Evolutionary conservation across 2,888 invertebrate genomes (phyloP), one percentile per base, ranked within the genome.

Genomic region (Cephus rjabovi): DNA sequence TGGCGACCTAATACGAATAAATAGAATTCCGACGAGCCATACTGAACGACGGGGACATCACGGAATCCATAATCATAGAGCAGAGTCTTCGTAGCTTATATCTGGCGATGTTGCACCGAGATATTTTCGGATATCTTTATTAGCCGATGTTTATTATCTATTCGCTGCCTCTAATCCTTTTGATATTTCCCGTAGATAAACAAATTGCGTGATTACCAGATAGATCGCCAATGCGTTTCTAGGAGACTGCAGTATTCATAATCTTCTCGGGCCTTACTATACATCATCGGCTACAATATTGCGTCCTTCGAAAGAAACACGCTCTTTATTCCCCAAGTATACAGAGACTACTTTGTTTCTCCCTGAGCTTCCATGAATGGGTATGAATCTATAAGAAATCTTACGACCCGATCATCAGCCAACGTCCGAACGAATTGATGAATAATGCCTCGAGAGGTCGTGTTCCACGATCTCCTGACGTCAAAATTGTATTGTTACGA

Each of bases 61-160:
- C 81, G 80, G 83, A 86, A 88, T 87, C 82, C 85, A 88, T 88
- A 87, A 88, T 88, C 87, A 85, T 23, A 56, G 56, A 56, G 56
- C 56, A 23, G 56, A 56, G 23, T 9, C 56, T 23, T 23, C 56
- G 56, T 56, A 23, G 56, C 23, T 56, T 56, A 79, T 75, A 68
- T 77, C 74, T 68, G 75, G 79, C 80, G 77, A 82, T 80, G 76
- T 79, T 82, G 71, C 76, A 34, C 75, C 69, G 78, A 81, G 85
- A 85, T 89, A 89, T 89, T 89, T 87, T 85, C 83, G 86, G 86
- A 85, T 86, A 86, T 85, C 87, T 89, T 90, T 90, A 88, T 89
- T 87, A 85, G 85, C 83, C 81, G 83, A 84, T 90, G 90, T 90
- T 90, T 91, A 89, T 91, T 90, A 90, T 89, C 87, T 86, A 84